A percentile compares a stretch with the other conserved stretches of the same genome.
Conservation (phyloP, 2,113 vertebrate species). For the Leiothrix lutea region DNA sequence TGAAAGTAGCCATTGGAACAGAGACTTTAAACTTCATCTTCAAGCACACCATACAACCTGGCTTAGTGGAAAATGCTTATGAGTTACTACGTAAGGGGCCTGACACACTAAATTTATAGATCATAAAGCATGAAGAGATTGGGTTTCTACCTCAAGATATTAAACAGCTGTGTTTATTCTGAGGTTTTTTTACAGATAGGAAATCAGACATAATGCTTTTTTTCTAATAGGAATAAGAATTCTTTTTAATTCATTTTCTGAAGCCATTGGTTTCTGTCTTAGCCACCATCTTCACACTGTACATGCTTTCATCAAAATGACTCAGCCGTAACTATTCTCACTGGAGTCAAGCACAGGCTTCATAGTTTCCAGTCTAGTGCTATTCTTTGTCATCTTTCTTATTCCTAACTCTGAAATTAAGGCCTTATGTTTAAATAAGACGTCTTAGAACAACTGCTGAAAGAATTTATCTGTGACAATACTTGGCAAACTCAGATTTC, state of each 20-base stretch:
- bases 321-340: not conserved
- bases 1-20: not conserved
- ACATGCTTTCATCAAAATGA: constrained; percentile 9
- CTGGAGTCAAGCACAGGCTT: not conserved
- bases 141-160: not conserved
- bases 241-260: not conserved
- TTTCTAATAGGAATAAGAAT: not conserved
- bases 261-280: not conserved
- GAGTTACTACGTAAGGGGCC: not conserved
- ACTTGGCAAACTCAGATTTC: not conserved
- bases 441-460: not conserved
- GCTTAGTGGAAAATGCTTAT: not conserved
- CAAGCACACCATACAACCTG: not conserved
- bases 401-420: constrained; percentile 33
- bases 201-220: not conserved
- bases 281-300: not conserved
- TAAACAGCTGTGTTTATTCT: not conserved
- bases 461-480: not conserved
- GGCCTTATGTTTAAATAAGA: constrained; percentile 25
- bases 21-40: not conserved
- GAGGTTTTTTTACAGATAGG: not conserved
- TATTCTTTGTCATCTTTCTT: constrained; percentile 33
- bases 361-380: not conserved
- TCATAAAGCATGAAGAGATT: not conserved
- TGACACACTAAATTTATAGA: not conserved